Percentiles rank a stretch among this genome's conserved stretches.
phyloP scores from a whole-genome alignment of 2,888 invertebrate species.

The Epinotia nisella region DNA sequence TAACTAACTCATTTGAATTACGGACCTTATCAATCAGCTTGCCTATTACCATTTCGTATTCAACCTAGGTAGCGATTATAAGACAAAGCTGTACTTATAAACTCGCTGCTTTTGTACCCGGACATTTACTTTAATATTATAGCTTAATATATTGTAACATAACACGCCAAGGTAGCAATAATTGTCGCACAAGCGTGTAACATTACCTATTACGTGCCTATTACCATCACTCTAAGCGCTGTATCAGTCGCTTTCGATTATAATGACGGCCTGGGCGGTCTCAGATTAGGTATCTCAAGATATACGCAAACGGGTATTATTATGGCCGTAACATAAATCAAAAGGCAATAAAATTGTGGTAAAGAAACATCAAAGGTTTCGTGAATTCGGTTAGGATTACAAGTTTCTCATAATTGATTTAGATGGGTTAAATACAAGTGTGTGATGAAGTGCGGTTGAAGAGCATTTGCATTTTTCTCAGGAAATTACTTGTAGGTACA shows the following conservation, averaged over 20 bases:
- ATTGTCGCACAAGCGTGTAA: slow-evolving; percentile 31
- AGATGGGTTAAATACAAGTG: slow-evolving; percentile 27
- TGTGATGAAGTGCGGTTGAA: slow-evolving; percentile 22
- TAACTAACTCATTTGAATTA: not conserved
- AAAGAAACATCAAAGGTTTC: slow-evolving; percentile 35
- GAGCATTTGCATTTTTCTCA: slow-evolving; percentile 14
- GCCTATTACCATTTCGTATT: not conserved
- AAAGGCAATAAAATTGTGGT: slow-evolving; percentile 25
- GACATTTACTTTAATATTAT: not conserved
- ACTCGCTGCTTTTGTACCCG: not conserved
- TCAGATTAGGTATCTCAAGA: slow-evolving; percentile 29
- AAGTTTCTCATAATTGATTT: slow-evolving; percentile 32
- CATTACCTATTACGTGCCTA: slow-evolving; percentile 23
- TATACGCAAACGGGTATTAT: slow-evolving; percentile 26
- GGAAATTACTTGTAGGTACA: not conserved
- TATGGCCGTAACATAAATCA: slow-evolving; percentile 41
- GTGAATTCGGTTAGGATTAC: slow-evolving; percentile 14
- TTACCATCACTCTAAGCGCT: slow-evolving; percentile 21
- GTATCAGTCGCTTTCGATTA: slow-evolving; percentile 17
- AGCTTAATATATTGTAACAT: slow-evolving; percentile 28
- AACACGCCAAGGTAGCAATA: slow-evolving; percentile 23
- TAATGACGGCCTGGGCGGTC: slow-evolving; percentile 35
- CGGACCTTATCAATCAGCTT: not conserved
- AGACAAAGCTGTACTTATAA: too few species aligned
- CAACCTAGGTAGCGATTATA: not conserved